Conservation (phyloP, 2,113 vertebrate species). For the Bostrychus sinensis region DNA sequence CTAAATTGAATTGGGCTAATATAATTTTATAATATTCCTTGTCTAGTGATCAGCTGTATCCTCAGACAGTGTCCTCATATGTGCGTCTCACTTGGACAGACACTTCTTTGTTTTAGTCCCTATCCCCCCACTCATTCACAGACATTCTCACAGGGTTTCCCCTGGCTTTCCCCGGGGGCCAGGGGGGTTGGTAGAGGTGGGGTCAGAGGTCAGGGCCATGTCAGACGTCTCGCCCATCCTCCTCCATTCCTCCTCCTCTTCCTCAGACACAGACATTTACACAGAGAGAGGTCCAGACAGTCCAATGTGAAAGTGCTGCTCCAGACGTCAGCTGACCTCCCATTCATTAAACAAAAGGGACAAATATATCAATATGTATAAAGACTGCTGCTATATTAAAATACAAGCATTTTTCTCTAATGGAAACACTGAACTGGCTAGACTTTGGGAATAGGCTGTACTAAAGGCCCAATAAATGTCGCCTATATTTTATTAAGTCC, state of each 20-base stretch:
- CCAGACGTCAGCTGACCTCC: slow-evolving; percentile 10
- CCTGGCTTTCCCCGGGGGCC: slow-evolving; percentile 51
- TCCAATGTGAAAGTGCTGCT: slow-evolving; percentile 29
- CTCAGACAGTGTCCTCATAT: slow-evolving; percentile 29
- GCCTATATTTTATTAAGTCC: too few species aligned
- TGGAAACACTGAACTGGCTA: too few species aligned
- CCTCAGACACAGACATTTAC: slow-evolving; percentile 26
- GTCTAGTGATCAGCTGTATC: too few species aligned
- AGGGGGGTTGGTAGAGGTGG: slow-evolving; percentile 7
- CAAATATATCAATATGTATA: slow-evolving; percentile 9
- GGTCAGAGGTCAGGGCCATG: slow-evolving; percentile 61
- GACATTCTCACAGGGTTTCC: slow-evolving; percentile 45
- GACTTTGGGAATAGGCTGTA: not conserved
- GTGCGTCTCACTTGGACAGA: not conserved
- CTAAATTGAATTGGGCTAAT: too few species aligned
- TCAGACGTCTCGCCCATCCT: slow-evolving; percentile 47
- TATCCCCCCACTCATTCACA: not conserved
- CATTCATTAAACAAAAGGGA: slow-evolving; percentile 7
- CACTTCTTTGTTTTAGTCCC: slow-evolving; percentile 1
- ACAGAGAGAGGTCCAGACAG: slow-evolving; percentile 21
- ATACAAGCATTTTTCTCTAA: too few species aligned
- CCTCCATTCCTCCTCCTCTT: slow-evolving; percentile 30
- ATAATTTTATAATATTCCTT: too few species aligned
- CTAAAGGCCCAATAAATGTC: too few species aligned
- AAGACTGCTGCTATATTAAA: not conserved